A percentile compares a stretch with the other conserved stretches of the same genome.
Evolutionary conservation across 1,140 invertebrate genomes (phyloP).

Genomic region (Battus philenor): DNA sequence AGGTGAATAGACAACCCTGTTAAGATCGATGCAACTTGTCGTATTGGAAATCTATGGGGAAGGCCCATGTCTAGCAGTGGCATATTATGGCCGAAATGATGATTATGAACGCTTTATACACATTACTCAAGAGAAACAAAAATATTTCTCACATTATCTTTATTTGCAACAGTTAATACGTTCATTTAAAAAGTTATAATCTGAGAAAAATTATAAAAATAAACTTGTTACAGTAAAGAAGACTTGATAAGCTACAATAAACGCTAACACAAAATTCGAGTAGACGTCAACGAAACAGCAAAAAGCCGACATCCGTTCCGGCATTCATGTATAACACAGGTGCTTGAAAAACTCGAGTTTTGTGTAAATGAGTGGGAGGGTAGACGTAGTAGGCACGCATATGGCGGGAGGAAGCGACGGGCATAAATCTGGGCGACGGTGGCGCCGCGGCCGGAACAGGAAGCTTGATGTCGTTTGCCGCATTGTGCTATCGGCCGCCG

Average conservation of each 20-base stretch:
- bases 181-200: no score
- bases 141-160: no score
- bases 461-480: slow-evolving; percentile 68
- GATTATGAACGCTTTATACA: no score
- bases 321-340: slow-evolving; percentile 54
- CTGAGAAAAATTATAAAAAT: no score
- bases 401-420: slow-evolving; percentile 66
- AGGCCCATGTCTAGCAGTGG: no score
- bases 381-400: slow-evolving; percentile 51
- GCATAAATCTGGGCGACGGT: slow-evolving; percentile 70
- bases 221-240: slow-evolving; percentile 8
- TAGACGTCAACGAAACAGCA: slow-evolving; percentile 27
- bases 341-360: slow-evolving; percentile 70
- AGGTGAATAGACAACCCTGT: no score
- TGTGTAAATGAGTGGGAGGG: slow-evolving; percentile 64
- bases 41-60: no score
- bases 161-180: no score
- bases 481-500: slow-evolving; percentile 69
- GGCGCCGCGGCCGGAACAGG: slow-evolving; percentile 69
- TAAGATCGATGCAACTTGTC: no score
- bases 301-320: slow-evolving; percentile 45
- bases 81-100: no score
- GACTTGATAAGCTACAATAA: slow-evolving; percentile 1
- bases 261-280: slow-evolving; percentile 18
- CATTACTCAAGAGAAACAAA: no score